A percentile compares a stretch with the other conserved stretches of the same genome.
phyloP scores from a whole-genome alignment of 2,888 invertebrate genomes.

The Microdon myrmicae region DNA sequence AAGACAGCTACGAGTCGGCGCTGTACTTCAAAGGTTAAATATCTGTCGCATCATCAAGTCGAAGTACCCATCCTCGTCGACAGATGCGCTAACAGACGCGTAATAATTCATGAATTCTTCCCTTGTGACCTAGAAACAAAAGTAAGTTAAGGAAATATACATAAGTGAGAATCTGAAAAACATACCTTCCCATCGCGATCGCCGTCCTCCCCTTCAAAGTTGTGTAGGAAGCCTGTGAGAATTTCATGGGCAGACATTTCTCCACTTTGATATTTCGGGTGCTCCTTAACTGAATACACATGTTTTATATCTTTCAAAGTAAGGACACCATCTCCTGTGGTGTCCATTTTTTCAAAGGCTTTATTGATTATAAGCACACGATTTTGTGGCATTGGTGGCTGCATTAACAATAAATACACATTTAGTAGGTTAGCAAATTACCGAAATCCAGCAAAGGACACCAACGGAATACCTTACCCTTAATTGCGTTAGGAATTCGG shows the following conservation, averaged over 20 bases:
- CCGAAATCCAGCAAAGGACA: too few species aligned
- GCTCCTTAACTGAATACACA: constrained; percentile 82
- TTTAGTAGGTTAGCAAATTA: too few species aligned
- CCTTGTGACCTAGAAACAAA: constrained; percentile 87
- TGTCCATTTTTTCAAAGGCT: constrained; percentile 88
- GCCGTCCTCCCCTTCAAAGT: constrained; percentile 78
- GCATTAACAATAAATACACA: too few species aligned
- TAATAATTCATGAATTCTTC: constrained; percentile 96
- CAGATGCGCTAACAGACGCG: constrained; percentile 91
- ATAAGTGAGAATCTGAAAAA: too few species aligned
- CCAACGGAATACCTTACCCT: too few species aligned
- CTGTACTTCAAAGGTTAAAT: constrained; percentile 80
- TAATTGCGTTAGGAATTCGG: too few species aligned
- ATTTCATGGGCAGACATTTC: constrained; percentile 86
- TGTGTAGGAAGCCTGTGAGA: constrained; percentile 80
- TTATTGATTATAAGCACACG: constrained; percentile 79
- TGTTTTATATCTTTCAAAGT: constrained; percentile 79
- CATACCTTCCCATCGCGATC: constrained; percentile 79
- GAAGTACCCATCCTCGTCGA: constrained; percentile 94
- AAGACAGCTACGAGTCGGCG: too few species aligned
- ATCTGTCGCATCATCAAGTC: constrained; percentile 94
- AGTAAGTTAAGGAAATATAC: too few species aligned
- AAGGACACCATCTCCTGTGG: constrained; percentile 82
- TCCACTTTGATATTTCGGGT: constrained; percentile 87
- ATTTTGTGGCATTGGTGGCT: constrained; percentile 85